Percentiles rank a stretch among this genome's conserved stretches.
Evolutionary conservation across 2,113 vertebrate species (phyloP).

Genomic region (Argyrosomus japonicus): DNA sequence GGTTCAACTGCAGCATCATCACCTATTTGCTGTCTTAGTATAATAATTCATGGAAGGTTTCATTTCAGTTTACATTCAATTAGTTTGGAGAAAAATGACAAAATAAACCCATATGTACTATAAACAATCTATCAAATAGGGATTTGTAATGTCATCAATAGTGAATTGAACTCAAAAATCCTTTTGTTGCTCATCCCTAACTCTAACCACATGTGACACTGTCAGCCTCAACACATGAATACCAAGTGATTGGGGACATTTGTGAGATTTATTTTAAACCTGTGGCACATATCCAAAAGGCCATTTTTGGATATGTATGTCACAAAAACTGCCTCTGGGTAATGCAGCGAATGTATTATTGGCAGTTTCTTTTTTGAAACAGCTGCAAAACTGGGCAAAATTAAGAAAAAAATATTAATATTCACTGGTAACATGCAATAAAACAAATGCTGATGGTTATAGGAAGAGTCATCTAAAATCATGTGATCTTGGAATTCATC

Average conservation of each 20-base stretch:
- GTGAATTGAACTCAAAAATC: background rate
- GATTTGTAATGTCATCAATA: background rate
- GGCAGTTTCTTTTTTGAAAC: constrained; percentile 32
- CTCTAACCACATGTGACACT: background rate
- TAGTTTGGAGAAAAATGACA: background rate
- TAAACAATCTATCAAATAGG: background rate
- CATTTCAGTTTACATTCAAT: background rate
- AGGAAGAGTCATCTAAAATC: background rate
- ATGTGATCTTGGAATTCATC: background rate
- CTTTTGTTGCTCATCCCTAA: too few relatives aligned
- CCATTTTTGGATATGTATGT: constrained; percentile 55
- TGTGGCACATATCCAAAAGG: constrained; percentile 54
- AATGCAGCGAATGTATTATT: constrained; percentile 27
- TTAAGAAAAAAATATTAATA: background rate
- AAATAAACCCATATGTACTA: background rate
- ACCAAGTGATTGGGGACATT: constrained; percentile 52
- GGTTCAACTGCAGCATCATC: background rate
- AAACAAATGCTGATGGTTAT: background rate
- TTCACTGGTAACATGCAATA: background rate
- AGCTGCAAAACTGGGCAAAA: constrained; percentile 18
- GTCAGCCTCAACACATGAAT: background rate
- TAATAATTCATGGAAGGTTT: background rate
- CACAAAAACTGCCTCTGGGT: constrained; percentile 52
- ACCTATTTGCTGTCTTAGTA: too few relatives aligned
- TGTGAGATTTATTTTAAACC: constrained; percentile 51